Base-by-base conservation (phyloP, 2,113 vertebrate genomes). In the Petroica traversi region DNA sequence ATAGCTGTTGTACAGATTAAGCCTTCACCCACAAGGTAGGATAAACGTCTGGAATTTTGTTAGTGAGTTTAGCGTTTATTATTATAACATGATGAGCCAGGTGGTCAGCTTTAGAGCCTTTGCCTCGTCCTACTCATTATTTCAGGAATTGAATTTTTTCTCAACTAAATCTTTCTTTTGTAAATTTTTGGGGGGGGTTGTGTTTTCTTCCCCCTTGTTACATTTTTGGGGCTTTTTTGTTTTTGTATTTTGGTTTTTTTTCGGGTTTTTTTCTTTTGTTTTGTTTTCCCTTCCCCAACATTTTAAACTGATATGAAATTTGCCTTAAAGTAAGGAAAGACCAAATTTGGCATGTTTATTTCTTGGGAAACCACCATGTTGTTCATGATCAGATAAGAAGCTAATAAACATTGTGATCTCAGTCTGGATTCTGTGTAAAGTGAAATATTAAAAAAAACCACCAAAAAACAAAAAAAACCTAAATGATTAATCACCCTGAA, bases 231-330 rank as follows among this genome's bases (percentile, higher is more conserved):
- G n/a, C n/a, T n/a, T n/a, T n/a, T n/a, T n/a, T n/a, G n/a, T n/a
- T n/a, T n/a, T n/a, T n/a, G n/a, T n/a, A n/a, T 17, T 23, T 23
- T 16, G n/a, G n/a, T n/a, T n/a, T n/a, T n/a, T n/a, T n/a, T n/a
- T n/a, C n/a, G n/a, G n/a, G n/a, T n/a, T n/a, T n/a, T n/a, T n/a
- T n/a, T n/a, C n/a, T n/a, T n/a, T n/a, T n/a, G n/a, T n/a, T n/a
- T n/a, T n/a, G n/a, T n/a, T n/a, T n/a, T n/a, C n/a, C 11, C 3
- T 24, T 64, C n/a, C 19, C 3, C 15, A 0, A 10, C 0, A 3
- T 54, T 57, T 67, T 38, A 51, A 89, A 74, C 5, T 14, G 9
- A 78, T 22, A 15, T 13, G 0, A 67, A 41, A 8, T 34, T 69
- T 89, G 45, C 18, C 9, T 54, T 84, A 25, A 66, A 45, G 8